Percentiles rank a stretch among this genome's conserved stretches.
Evolutionary conservation across 1,140 invertebrate genomes (phyloP).

Genomic region (Drosophila watanabei): DNA sequence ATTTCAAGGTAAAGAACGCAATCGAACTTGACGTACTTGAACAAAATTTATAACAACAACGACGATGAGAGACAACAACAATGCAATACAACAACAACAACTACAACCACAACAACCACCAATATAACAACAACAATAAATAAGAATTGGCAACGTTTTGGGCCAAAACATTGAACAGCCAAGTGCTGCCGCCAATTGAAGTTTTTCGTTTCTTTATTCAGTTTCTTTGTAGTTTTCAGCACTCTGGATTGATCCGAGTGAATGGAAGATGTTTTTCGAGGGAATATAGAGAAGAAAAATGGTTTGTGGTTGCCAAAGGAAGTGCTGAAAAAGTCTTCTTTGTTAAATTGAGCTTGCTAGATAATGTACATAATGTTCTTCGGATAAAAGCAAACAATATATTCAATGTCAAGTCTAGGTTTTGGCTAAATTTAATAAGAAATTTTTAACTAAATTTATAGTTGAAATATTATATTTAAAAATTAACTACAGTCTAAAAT

Average conservation of each 20-base stretch:
- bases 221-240: constrained; percentile 38
- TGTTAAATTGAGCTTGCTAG: background rate
- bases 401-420: background rate
- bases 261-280: constrained; percentile 32
- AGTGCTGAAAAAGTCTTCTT: background rate
- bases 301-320: constrained; percentile 14
- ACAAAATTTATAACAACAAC: constrained; percentile 75
- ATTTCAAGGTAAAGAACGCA: constrained; percentile 84
- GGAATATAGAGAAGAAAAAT: constrained; percentile 4
- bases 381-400: background rate
- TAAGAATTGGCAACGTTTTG: constrained; percentile 74
- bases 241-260: constrained; percentile 46
- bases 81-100: constrained; percentile 8
- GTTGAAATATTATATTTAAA: background rate
- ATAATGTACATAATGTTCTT: background rate
- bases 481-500: background rate
- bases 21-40: constrained; percentile 84
- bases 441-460: background rate
- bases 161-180: constrained; percentile 54
- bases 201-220: constrained; percentile 33
- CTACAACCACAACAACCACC: constrained; percentile 5
- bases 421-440: background rate
- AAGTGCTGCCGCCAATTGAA: constrained; percentile 67
- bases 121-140: constrained; percentile 7
- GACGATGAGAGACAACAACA: constrained; percentile 40